A percentile compares a stretch with the other conserved stretches of the same genome.
phyloP scores from a whole-genome alignment of 1,140 invertebrate species.

The Coenobita brevimanus region DNA sequence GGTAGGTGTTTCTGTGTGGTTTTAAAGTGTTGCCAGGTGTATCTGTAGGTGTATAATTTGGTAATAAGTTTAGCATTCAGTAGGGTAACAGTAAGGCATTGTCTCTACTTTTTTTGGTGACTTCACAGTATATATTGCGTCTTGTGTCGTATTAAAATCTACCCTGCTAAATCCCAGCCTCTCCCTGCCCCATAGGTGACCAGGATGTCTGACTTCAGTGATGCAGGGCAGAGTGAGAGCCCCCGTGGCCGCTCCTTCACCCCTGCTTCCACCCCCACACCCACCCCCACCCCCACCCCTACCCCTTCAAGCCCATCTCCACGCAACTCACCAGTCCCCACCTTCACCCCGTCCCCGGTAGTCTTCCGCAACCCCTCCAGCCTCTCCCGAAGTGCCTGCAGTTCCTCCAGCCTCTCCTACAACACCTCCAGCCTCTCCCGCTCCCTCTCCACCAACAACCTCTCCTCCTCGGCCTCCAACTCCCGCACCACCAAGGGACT shows the following conservation, averaged over 20 bases:
- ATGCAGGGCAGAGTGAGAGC: constrained; percentile 16
- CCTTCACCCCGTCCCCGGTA: constrained; percentile 45
- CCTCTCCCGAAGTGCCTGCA: constrained; percentile 52
- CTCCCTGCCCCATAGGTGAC: constrained; percentile 49
- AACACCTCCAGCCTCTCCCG: constrained; percentile 10
- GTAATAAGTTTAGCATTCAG: too few relatives aligned
- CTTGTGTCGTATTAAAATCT: not conserved
- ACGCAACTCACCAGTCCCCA: constrained; percentile 13
- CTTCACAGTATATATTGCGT: too few relatives aligned
- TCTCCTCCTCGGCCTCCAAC: constrained; percentile 40
- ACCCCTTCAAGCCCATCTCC: constrained; percentile 31
- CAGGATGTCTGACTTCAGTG: constrained; percentile 60
- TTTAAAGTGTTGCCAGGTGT: too few relatives aligned
- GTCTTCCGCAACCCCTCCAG: constrained; percentile 40
- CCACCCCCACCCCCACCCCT: constrained; percentile 56
- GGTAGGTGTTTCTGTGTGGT: too few relatives aligned
- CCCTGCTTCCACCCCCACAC: constrained; percentile 36
- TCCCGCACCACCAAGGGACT: constrained; percentile 74
- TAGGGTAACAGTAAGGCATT: too few relatives aligned
- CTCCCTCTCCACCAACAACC: constrained; percentile 63
- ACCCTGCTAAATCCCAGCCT: not conserved
- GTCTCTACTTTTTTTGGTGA: too few relatives aligned
- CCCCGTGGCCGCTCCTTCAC: constrained; percentile 27
- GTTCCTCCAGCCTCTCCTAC: constrained; percentile 26
- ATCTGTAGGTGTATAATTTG: too few relatives aligned